These are phyloP conservation scores for Borostomias antarcticus DNA, from an alignment of 2,797 vertebrate species.

Conservation along the genomic window DNA sequence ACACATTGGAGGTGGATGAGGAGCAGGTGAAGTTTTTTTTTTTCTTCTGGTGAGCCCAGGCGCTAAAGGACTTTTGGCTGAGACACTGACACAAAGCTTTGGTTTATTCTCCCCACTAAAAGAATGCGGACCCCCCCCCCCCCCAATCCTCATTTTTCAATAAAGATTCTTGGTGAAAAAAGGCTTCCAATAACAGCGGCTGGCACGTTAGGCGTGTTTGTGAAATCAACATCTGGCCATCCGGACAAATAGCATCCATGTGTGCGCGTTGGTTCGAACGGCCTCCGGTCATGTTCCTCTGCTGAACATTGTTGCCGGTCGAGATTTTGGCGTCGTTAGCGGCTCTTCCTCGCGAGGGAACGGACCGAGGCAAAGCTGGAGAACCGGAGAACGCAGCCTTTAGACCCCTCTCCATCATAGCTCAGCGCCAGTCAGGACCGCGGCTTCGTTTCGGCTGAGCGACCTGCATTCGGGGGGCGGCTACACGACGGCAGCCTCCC, in stretches of 20 bases:
- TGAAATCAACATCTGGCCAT: slow-evolving; percentile 68
- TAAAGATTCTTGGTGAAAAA: slow-evolving; percentile 44
- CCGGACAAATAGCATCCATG: slow-evolving; percentile 64
- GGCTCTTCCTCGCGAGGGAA: slow-evolving; percentile 28
- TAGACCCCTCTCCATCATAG: background rate
- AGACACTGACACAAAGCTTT: background rate
- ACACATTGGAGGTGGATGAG: background rate
- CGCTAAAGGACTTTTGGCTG: background rate
- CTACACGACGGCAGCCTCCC: too few relatives aligned
- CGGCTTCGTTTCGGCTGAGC: too few relatives aligned
- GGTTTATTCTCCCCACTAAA: slow-evolving; percentile 6
- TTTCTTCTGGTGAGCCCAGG: background rate
- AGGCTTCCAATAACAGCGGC: slow-evolving; percentile 51
- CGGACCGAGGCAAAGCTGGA: too few relatives aligned
- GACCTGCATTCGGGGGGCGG: too few relatives aligned
- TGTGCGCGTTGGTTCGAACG: slow-evolving; percentile 50
- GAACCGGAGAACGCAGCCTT: background rate
- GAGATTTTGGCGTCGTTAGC: slow-evolving; percentile 46
- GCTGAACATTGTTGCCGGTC: slow-evolving; percentile 54
- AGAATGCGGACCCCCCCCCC: slow-evolving; percentile 26
- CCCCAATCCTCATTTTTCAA: slow-evolving; percentile 16
- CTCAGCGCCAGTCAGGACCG: too few relatives aligned
- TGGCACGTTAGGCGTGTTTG: slow-evolving; percentile 59
- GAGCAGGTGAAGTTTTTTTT: background rate
- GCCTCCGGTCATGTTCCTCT: slow-evolving; percentile 42